Evolutionary conservation across 1,140 invertebrate genomes (phyloP).

Genomic region (Pseudachorutes palmiensis): DNA sequence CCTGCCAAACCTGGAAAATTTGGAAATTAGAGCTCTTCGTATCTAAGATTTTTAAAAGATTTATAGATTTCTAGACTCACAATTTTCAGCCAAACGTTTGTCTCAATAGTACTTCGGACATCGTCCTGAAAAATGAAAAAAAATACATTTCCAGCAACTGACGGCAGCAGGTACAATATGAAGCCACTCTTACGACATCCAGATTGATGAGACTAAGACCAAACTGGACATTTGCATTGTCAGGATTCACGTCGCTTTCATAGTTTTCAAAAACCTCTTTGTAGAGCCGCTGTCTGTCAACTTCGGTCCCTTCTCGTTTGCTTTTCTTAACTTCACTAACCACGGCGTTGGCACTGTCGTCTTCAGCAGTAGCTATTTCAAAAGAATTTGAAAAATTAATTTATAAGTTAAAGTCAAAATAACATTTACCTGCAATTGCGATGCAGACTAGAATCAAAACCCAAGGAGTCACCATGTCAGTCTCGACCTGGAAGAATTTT

Average conservation of each 20-base stretch:
- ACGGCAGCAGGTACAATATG: not conserved
- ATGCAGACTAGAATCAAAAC: too few relatives aligned
- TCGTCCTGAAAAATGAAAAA: constrained; percentile 14
- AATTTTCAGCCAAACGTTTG: constrained; percentile 18
- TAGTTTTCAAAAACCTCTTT: not conserved
- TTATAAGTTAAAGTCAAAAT: too few relatives aligned
- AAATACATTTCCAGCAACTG: not conserved
- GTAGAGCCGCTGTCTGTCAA: not conserved
- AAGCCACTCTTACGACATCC: not conserved
- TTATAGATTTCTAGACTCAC: too few relatives aligned
- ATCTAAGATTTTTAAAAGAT: too few relatives aligned
- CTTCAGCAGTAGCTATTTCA: too few relatives aligned
- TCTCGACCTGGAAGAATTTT: too few relatives aligned
- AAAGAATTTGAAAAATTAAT: too few relatives aligned
- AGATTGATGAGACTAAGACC: not conserved
- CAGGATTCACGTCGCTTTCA: not conserved
- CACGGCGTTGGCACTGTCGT: too few relatives aligned
- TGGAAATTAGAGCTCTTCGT: too few relatives aligned
- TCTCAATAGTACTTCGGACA: constrained; percentile 1
- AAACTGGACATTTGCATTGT: not conserved
- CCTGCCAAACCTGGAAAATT: constrained; percentile 19
- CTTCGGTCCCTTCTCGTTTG: not conserved
- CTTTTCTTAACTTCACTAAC: not conserved
- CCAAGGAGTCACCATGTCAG: too few relatives aligned
- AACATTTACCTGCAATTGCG: too few relatives aligned